Evolutionary conservation across 35 echinoderm and acorn worm genomes (phyloP), one percentile per base, ranked within the genome.

Genomic region (Heliocidaris erythrogramma): DNA sequence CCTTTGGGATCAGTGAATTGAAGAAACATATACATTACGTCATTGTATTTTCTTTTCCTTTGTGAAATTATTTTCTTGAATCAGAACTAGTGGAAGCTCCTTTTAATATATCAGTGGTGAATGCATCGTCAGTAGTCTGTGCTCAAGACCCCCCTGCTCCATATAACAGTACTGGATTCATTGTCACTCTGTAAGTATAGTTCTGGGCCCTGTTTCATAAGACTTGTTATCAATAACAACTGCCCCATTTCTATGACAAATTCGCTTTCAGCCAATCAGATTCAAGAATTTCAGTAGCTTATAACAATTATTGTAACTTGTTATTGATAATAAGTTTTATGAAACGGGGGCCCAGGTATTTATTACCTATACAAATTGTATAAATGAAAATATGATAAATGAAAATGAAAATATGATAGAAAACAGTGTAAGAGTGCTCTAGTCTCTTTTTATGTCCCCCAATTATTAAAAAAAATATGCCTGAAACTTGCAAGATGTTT

Each of bases 71-170:
- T 86, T 24, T 86, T 86, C 85, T 86, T 84, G 14, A 29, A 42
- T 42, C 69, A 84, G 69, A 14, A 18, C 14, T 18, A 84, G 69
- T 84, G 4, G 14, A 84, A 84, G 69, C 69, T 29, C 69, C 69
- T 84, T 84, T 84, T 4, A 84, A 84, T 29, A 84, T 29, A 84
- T 84, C 69, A 27, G 93, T 69, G 5, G 53, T 94, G 93, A 60
- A 27, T 69, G 93, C 27, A 78, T 35, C 18, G 10, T 78, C 17
- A n/a, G 93, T 69, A 17, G 60, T 71, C 29, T 94, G 93, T 69
- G 78, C 93, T 9, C 47, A 94, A 65, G 31, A 94, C 21, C 93
- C 93, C 16, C 6, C 93, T 31, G 78, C 48, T 69, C 93, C 93
- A 18, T 94, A 94, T 32, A 42, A 69, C 32, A 31, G 27, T 42